Evolutionary conservation across 2,888 invertebrate species (phyloP), one percentile per base, ranked within the genome.

Genomic region (Branchipolynoe longqiensis): DNA sequence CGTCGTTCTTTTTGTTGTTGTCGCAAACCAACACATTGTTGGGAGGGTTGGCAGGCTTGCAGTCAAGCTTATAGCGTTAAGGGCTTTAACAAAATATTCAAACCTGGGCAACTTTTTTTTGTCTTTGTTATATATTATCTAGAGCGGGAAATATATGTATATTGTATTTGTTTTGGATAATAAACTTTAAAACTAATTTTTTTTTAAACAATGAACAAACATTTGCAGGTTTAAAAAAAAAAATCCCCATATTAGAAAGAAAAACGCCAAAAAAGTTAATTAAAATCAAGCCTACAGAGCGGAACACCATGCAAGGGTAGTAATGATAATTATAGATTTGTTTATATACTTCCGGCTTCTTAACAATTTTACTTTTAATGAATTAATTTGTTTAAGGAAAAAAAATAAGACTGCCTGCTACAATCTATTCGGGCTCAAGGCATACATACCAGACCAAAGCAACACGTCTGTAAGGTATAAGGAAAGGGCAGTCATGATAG

Each of bases 371-470:
- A n/a, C n/a, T n/a, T n/a, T n/a, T n/a, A n/a, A n/a, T n/a, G n/a
- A n/a, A n/a, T n/a, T n/a, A n/a, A n/a, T n/a, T n/a, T n/a, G n/a
- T n/a, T n/a, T n/a, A n/a, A n/a, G n/a, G n/a, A n/a, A n/a, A n/a
- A n/a, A n/a, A n/a, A n/a, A n/a, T n/a, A n/a, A n/a, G n/a, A n/a
- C n/a, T n/a, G n/a, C n/a, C n/a, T n/a, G n/a, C n/a, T n/a, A n/a
- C 48, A 28, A 78, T 28, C 74, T 74, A 74, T 6, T 73, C 22
- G 54, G 54, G 78, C 48, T 25, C 78, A 78, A 1, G 78, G 12
- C 78, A 78, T 78, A 78, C 78, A 41, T 78, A 78, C 78, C 78
- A 41, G 48, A 48, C 78, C 78, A 78, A 78, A 78, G 78, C 78
- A 78, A 78, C 78, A 78, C 0, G 31, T 41, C 78, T 78, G 78